phyloP scores from a whole-genome alignment of 2,888 invertebrate genomes.

The Lacanobia wlatinum region DNA sequence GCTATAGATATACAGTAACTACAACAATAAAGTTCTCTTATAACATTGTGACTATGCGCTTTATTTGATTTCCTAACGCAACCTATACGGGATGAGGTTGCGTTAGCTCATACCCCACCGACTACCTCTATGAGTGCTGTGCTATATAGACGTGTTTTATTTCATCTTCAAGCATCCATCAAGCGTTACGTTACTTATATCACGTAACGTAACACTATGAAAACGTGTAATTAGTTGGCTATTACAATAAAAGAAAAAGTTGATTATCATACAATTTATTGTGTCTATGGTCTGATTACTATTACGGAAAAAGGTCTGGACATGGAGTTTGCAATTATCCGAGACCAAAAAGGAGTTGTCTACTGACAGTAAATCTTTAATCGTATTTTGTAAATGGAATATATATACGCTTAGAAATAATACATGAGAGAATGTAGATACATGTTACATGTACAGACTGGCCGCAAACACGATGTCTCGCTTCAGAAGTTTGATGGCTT shows the following conservation, averaged over 20 bases:
- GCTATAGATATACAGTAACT: slow-evolving; percentile 90
- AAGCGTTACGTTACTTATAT: too few relatives aligned
- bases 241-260: not conserved
- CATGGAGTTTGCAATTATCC: too few relatives aligned
- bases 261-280: not conserved
- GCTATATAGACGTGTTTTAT: not conserved
- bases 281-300: not conserved
- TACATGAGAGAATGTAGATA: slow-evolving; percentile 10
- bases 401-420: not conserved
- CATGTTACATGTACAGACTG: slow-evolving; percentile 94
- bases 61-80: slow-evolving; percentile 53
- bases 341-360: not conserved
- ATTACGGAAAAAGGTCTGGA: not conserved
- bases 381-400: slow-evolving; percentile 1
- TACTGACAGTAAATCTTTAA: not conserved
- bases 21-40: slow-evolving; percentile 91
- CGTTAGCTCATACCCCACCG: too few relatives aligned
- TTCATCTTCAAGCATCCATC: not conserved
- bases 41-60: slow-evolving; percentile 85
- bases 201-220: not conserved
- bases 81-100: too few relatives aligned
- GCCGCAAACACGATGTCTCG: slow-evolving; percentile 99
- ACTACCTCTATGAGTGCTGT: not conserved
- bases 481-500: slow-evolving; percentile 97
- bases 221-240: not conserved